Percentiles rank a stretch among this genome's conserved stretches.
phyloP scores from a whole-genome alignment of 1,140 invertebrate genomes.

The Neodiprion virginianus region DNA sequence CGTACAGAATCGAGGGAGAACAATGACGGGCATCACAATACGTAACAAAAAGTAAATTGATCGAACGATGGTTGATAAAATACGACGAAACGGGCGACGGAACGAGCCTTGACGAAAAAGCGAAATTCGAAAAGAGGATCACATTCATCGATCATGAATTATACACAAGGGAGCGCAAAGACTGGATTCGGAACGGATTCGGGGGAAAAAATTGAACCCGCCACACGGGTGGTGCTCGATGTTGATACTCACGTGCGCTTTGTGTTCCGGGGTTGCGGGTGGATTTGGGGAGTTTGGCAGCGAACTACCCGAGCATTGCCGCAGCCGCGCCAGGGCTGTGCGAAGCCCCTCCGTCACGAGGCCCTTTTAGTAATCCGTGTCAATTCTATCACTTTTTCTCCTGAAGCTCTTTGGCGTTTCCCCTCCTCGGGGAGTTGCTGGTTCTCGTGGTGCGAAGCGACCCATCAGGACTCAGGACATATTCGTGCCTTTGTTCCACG shows the following conservation, averaged over 20 bases:
- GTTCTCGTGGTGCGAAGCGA: not conserved
- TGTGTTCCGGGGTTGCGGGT: conserved; percentile 58
- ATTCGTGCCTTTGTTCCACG: not conserved
- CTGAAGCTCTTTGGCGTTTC: not conserved
- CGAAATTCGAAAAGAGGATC: too few relatives aligned
- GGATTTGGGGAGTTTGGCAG: conserved; percentile 60
- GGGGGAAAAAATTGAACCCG: not conserved
- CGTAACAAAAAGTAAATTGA: too few relatives aligned
- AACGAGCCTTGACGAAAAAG: too few relatives aligned
- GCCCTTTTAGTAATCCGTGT: conserved; percentile 46
- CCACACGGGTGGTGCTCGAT: not conserved
- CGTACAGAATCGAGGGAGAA: too few relatives aligned
- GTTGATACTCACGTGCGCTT: conserved; percentile 51
- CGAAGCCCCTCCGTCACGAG: conserved; percentile 64
- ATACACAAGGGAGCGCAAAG: too few relatives aligned
- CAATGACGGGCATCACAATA: too few relatives aligned
- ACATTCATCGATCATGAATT: too few relatives aligned
- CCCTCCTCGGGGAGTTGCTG: not conserved
- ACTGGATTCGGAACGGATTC: too few relatives aligned
- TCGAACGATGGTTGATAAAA: too few relatives aligned
- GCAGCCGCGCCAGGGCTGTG: conserved; percentile 62
- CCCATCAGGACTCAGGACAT: not conserved
- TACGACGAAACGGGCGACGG: too few relatives aligned
- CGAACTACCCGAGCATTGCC: conserved; percentile 60
- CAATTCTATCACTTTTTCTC: conserved; percentile 5